phyloP scores from a whole-genome alignment of 1,140 invertebrate species.

The Proctacanthus coquilletti region DNA sequence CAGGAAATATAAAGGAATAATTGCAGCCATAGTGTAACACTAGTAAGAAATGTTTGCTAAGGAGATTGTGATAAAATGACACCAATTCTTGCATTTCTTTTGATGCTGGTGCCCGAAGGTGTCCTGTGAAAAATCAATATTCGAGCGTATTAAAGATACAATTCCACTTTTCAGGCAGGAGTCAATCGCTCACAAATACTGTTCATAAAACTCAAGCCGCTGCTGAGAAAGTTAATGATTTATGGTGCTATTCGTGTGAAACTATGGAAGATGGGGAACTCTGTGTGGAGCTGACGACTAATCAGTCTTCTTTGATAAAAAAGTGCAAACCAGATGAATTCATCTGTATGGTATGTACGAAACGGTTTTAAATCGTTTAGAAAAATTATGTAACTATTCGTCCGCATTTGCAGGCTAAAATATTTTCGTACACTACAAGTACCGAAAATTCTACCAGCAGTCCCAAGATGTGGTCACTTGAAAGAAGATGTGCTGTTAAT shows the following conservation, averaged over 20 bases:
- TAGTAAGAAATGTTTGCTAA: too few relatives aligned
- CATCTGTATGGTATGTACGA: slow-evolving; percentile 52
- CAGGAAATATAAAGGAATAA: too few relatives aligned
- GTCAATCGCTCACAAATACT: slow-evolving; percentile 36
- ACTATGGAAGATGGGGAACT: slow-evolving; percentile 52
- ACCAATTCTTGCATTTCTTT: too few relatives aligned
- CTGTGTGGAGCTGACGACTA: slow-evolving; percentile 45
- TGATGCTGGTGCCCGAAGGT: not conserved
- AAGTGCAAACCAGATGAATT: slow-evolving; percentile 60
- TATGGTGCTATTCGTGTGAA: slow-evolving; percentile 67
- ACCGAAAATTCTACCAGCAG: slow-evolving; percentile 61
- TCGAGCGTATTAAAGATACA: not conserved
- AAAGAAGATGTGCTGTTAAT: slow-evolving; percentile 61
- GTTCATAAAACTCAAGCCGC: slow-evolving; percentile 60
- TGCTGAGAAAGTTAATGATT: slow-evolving; percentile 49
- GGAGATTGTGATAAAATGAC: too few relatives aligned
- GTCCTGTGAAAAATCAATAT: not conserved
- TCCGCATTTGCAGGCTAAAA: slow-evolving; percentile 53
- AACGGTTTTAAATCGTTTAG: slow-evolving; percentile 1
- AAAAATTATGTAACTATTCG: slow-evolving; percentile 1
- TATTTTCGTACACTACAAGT: slow-evolving; percentile 66
- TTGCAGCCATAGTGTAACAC: too few relatives aligned
- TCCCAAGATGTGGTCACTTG: slow-evolving; percentile 62
- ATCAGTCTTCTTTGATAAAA: slow-evolving; percentile 42
- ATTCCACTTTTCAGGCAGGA: slow-evolving; percentile 9